Percentiles rank a stretch among this genome's conserved stretches.
phyloP scores from a whole-genome alignment of 2,113 vertebrate genomes.

The Nycticryphes semicollaris region DNA sequence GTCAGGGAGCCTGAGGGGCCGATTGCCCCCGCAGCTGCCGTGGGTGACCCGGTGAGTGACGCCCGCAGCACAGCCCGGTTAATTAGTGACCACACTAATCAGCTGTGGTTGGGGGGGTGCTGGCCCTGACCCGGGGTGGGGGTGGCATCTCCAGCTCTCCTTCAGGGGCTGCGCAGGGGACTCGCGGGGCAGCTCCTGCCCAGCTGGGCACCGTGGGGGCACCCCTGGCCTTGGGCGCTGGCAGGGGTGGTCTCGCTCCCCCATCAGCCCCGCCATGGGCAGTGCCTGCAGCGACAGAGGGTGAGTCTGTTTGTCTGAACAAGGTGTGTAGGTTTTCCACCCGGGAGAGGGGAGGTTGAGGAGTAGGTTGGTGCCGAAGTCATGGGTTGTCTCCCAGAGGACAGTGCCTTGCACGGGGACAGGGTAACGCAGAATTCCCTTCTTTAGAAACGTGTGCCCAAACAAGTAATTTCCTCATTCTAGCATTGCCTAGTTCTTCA shows the following conservation, averaged over 20 bases:
- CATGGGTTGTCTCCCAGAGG: not conserved
- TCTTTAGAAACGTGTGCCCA: not conserved
- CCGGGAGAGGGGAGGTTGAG: not conserved
- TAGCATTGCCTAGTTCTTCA: not conserved
- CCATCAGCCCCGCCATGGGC: conserved; percentile 59
- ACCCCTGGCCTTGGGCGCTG: too few species aligned
- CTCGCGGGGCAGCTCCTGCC: too few species aligned
- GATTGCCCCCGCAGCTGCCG: not conserved
- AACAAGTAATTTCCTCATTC: not conserved
- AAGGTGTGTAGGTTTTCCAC: not conserved
- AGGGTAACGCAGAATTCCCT: not conserved
- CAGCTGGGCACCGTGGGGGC: too few species aligned
- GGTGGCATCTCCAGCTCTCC: too few species aligned
- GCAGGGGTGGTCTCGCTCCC: too few species aligned
- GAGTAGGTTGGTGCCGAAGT: not conserved
- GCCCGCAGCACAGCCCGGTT: too few species aligned
- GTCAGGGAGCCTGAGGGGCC: not conserved
- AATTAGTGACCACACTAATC: too few species aligned
- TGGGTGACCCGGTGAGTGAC: too few species aligned
- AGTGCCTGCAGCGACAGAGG: conserved; percentile 76
- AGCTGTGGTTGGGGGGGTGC: too few species aligned
- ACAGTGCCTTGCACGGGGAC: not conserved
- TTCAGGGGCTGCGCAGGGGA: too few species aligned
- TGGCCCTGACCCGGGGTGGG: too few species aligned
- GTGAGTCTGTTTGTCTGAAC: too few species aligned